phyloP scores from a whole-genome alignment of 2,113 vertebrate species.

The Hucho hucho region DNA sequence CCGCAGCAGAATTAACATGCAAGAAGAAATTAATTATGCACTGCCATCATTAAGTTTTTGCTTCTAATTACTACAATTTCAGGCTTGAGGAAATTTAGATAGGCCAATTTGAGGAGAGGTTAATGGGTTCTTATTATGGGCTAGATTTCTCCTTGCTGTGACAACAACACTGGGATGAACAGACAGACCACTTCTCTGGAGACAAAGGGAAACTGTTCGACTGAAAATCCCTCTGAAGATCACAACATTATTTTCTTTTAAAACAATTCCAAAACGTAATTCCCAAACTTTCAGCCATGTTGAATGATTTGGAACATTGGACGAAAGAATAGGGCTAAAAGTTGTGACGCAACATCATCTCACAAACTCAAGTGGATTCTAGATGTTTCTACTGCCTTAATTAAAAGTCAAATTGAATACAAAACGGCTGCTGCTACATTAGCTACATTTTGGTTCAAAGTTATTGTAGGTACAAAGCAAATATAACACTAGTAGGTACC shows the following conservation, averaged over 20 bases:
- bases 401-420: too few species aligned
- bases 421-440: too few species aligned
- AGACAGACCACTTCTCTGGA: slow-evolving; percentile 35
- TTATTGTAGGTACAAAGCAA: slow-evolving; percentile 25
- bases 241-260: slow-evolving; percentile 6
- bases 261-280: slow-evolving; percentile 4
- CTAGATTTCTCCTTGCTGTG: slow-evolving; percentile 53
- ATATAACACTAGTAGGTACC: slow-evolving; percentile 53
- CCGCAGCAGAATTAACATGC: slow-evolving; percentile 68
- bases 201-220: slow-evolving; percentile 23
- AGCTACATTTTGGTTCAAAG: neutral
- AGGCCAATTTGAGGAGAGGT: slow-evolving; percentile 74
- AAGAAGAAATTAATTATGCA: slow-evolving; percentile 72
- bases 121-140: slow-evolving; percentile 67
- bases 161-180: slow-evolving; percentile 48
- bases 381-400: too few species aligned
- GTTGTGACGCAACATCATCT: neutral
- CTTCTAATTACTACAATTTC: slow-evolving; percentile 78
- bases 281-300: slow-evolving; percentile 10
- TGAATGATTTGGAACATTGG: neutral
- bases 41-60: slow-evolving; percentile 68
- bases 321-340: neutral
- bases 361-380: neutral
- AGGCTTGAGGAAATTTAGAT: slow-evolving; percentile 76
- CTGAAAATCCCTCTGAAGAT: slow-evolving; percentile 9